Evolutionary conservation across 2,113 vertebrate species (phyloP).

Genomic region (Ptyas mucosa): DNA sequence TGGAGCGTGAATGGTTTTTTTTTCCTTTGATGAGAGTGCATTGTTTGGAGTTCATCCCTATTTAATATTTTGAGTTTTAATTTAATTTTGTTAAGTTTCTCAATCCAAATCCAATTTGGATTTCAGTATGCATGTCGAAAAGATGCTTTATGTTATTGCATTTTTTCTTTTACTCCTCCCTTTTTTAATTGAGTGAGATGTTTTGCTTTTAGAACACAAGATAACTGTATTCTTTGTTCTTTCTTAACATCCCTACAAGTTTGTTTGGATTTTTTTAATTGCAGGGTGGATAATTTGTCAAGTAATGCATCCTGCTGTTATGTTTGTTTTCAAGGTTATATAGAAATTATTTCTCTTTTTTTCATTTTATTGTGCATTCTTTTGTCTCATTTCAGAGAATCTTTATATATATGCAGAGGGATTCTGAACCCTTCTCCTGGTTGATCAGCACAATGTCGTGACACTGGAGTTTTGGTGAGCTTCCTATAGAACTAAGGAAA

Average conservation of each 20-base stretch:
- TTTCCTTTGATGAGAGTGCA: not conserved
- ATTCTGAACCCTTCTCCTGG: constrained; percentile 53
- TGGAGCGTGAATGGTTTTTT: not conserved
- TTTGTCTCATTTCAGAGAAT: constrained; percentile 59
- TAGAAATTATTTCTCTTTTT: not conserved
- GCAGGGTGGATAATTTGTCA: not conserved
- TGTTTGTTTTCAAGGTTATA: not conserved
- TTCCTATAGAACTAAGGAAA: not conserved
- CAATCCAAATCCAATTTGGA: not conserved
- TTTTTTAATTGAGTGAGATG: not conserved
- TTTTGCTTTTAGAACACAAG: not conserved
- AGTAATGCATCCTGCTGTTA: not conserved
- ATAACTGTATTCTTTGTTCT: not conserved
- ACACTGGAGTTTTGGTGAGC: constrained; percentile 77
- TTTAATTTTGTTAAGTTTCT: not conserved
- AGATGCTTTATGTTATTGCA: not conserved
- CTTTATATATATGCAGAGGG: constrained; percentile 54
- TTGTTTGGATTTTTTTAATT: not conserved
- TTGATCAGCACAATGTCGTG: constrained; percentile 76
- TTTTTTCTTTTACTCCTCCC: not conserved
- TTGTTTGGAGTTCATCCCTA: not conserved
- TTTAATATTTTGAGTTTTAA: not conserved
- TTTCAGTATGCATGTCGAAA: not conserved
- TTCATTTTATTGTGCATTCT: constrained; percentile 6
- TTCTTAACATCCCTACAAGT: not conserved